Evolutionary conservation across 2,113 vertebrate genomes (phyloP), one percentile per base, ranked within the genome.

Genomic region (Gyps fulvus): DNA sequence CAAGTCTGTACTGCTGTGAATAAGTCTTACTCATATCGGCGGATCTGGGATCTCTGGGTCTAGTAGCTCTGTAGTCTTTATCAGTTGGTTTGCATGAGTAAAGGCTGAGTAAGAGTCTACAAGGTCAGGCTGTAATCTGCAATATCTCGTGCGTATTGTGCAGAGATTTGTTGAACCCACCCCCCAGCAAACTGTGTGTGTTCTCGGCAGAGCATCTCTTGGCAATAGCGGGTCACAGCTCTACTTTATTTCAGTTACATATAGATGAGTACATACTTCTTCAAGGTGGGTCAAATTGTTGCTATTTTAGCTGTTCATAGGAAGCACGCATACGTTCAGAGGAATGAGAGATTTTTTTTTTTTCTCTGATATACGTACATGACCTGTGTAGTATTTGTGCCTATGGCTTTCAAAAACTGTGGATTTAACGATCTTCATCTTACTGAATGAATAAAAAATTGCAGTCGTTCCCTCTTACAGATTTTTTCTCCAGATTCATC

Each of bases 51-150:
- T 79, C 66, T 27, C 58, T 42, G 69, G 65, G 38, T 63, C 65
- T 22, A 25, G 62, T 13, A 49, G 71, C 38, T 66, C 91, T 66
- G 61, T 7, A 4, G 34, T 36, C 57, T 65, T 52, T 67, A 81
- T 81, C 94, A 31, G 47, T 20, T 1, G 0, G 29, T 55, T 77
- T 21, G 69, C 55, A 0, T 96, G 93, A 97, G 94, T 90, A 91
- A 95, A 85, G 63, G 91, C 74, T 97, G 96, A 96, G 91, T 96
- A 96, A 97, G 89, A 95, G 87, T 25, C 77, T 57, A 11, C 22
- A 13, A 43, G 89, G 78, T 66, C 40, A 8, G 38, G 52, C 66
- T 85, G 79, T 22, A 45, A 11, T 23, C 74, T 50, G 40, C n/a
- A 78, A 36, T 38, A 34, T 73, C 66, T 73, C 5, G 11, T 34